phyloP scores from a whole-genome alignment of 2,113 vertebrate species.

The Amphiprion ocellaris region DNA sequence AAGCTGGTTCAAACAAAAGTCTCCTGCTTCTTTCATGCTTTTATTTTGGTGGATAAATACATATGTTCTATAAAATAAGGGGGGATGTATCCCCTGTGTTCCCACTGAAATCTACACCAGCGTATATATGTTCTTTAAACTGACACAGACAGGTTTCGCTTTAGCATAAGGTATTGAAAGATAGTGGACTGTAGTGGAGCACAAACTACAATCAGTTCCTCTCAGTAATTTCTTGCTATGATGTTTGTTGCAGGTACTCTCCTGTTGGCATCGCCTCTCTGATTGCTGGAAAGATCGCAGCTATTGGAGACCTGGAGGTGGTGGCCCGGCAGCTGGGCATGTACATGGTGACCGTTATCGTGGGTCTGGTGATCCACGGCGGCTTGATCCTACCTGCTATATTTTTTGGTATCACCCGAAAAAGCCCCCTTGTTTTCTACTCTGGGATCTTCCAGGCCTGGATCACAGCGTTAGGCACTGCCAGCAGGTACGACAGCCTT shows the following conservation, averaged over 20 bases:
- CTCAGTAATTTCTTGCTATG: neutral
- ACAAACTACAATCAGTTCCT: too few relatives aligned
- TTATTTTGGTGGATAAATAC: too few relatives aligned
- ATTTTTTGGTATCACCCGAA: conserved; percentile 85
- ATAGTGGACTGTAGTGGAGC: too few relatives aligned
- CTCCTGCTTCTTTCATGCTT: too few relatives aligned
- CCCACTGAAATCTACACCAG: too few relatives aligned
- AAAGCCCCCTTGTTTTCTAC: conserved; percentile 87
- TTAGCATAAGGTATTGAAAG: too few relatives aligned
- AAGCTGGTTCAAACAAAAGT: too few relatives aligned
- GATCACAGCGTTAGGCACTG: conserved; percentile 89
- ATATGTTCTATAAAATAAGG: too few relatives aligned
- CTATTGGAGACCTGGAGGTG: conserved; percentile 86
- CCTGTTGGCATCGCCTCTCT: conserved; percentile 88
- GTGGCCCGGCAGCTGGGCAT: conserved; percentile 88
- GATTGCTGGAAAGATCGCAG: conserved; percentile 89
- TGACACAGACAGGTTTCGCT: too few relatives aligned
- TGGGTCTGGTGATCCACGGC: conserved; percentile 89
- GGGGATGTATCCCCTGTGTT: too few relatives aligned
- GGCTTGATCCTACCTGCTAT: conserved; percentile 86
- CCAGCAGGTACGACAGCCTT: conserved; percentile 83
- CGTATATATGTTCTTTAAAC: too few relatives aligned
- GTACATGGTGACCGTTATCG: conserved; percentile 90
- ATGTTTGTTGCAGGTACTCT: conserved; percentile 83
- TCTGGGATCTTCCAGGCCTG: conserved; percentile 90